phyloP scores from a whole-genome alignment of 2,113 vertebrate genomes.

The Ursus arctos region DNA sequence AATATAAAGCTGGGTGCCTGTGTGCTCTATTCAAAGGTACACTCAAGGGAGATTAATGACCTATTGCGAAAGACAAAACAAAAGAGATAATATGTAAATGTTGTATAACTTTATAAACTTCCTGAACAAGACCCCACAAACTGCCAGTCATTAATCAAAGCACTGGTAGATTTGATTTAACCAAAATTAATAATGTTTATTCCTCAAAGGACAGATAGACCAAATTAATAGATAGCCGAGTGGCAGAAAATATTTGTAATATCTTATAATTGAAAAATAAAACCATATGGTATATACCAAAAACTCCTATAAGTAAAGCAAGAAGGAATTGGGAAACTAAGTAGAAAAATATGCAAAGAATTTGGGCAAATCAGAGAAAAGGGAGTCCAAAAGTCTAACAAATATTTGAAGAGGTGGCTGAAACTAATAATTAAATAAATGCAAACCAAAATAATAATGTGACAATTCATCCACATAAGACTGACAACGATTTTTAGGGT shows the following conservation, averaged over 20 bases:
- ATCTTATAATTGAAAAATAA: background rate
- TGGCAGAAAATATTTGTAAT: background rate
- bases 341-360: constrained; percentile 12
- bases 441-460: background rate
- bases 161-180: background rate
- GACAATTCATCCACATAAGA: background rate
- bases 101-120: background rate
- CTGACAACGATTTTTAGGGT: background rate
- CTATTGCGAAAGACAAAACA: background rate
- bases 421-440: constrained; percentile 32
- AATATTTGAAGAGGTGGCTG: background rate
- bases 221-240: background rate
- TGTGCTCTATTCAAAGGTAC: background rate
- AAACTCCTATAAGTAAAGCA: background rate
- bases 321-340: background rate
- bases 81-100: background rate
- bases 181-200: constrained; percentile 11
- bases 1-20: background rate
- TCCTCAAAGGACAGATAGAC: background rate
- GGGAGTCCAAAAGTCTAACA: background rate
- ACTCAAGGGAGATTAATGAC: background rate
- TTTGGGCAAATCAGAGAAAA: background rate
- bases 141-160: background rate
- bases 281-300: background rate
- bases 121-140: background rate